Evolutionary conservation across 2,113 vertebrate species (phyloP), one percentile per base, ranked within the genome.

Genomic region (Cyprinus carpio): DNA sequence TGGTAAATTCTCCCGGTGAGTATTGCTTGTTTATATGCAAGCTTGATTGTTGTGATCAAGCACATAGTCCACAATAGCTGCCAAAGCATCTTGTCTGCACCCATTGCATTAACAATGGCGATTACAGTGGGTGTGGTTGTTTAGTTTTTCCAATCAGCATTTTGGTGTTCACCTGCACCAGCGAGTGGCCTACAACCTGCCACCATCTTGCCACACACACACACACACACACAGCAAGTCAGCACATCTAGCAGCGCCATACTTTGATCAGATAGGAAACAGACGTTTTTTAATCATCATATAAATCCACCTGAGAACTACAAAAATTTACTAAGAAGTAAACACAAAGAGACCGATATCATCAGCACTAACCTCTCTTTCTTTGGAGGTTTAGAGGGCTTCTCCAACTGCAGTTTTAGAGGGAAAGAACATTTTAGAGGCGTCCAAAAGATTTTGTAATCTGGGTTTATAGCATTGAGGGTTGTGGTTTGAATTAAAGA

Each of bases 401-500:
- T 25, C 49, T 56, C 20, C 0, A 54, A 23, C 16, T 76, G 27
- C 75, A 76, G 49, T 31, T 76, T 77, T 58, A 34, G 18, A 5
- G 51, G 18, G 12, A 77, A 58, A 58, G 29, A 58, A 77, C 51
- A 77, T 58, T 54, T 34, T 37, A n/a, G 29, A 58, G 29, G 10
- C 27, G 0, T 77, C 51, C 75, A 77, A 77, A 58, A 8, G 10
- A 49, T 76, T 54, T 29, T 9, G 7, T 9, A 25, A 79, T 79
- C 13, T 79, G 6, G 54, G 31, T 62, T 40, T 62, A 23, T 78
- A 40, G 12, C 6, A 16, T 37, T 79, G 54, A 62, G 76, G 23
- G 76, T 25, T 60, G 76, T 40, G 54, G 54, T 62, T 79, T 62
- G 20, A 62, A 79, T 79, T 79, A 79, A 78, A 77, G 2, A 58